Evolutionary conservation across 2,888 invertebrate species (phyloP).

Genomic region (Drosophila birchii): DNA sequence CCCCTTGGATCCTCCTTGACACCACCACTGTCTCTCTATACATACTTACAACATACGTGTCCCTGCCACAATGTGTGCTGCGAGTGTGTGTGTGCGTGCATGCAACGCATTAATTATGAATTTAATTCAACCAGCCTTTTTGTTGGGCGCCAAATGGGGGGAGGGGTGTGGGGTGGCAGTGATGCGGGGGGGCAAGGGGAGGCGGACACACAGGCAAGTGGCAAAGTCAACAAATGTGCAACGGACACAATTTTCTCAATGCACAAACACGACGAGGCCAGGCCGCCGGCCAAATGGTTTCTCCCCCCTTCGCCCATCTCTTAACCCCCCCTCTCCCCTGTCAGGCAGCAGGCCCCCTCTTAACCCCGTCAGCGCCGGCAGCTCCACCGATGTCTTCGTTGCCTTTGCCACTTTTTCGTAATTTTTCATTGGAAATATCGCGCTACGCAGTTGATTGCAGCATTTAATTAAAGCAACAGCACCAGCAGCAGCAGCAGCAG

Average conservation of each 20-base stretch:
- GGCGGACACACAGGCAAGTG: constrained; percentile 64
- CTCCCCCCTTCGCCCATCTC: constrained; percentile 13
- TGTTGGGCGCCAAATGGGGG: constrained; percentile 32
- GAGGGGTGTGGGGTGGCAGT: neutral
- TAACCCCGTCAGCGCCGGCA: constrained; percentile 2
- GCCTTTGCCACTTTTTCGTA: constrained; percentile 67
- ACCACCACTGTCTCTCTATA: neutral
- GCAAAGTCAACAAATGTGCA: constrained; percentile 80
- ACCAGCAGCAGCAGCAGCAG: constrained; percentile 45
- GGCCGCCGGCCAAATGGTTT: constrained; percentile 67
- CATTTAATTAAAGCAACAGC: constrained; percentile 79
- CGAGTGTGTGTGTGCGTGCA: constrained; percentile 72
- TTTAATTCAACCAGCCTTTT: constrained; percentile 76
- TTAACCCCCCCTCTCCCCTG: constrained; percentile 7
- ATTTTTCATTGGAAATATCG: constrained; percentile 80
- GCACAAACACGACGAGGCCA: constrained; percentile 72
- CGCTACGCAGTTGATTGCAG: constrained; percentile 80
- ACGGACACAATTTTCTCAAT: constrained; percentile 79
- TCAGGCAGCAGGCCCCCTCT: constrained; percentile 7
- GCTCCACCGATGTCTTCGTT: constrained; percentile 37
- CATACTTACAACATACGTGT: constrained; percentile 48
- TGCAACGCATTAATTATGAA: constrained; percentile 82
- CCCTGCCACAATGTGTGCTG: constrained; percentile 45
- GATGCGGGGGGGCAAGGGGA: constrained; percentile 8
- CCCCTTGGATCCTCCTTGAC: neutral